A percentile compares a stretch with the other conserved stretches of the same genome.
phyloP scores from a whole-genome alignment of 2,888 invertebrate species.

The Eilema depressum region DNA sequence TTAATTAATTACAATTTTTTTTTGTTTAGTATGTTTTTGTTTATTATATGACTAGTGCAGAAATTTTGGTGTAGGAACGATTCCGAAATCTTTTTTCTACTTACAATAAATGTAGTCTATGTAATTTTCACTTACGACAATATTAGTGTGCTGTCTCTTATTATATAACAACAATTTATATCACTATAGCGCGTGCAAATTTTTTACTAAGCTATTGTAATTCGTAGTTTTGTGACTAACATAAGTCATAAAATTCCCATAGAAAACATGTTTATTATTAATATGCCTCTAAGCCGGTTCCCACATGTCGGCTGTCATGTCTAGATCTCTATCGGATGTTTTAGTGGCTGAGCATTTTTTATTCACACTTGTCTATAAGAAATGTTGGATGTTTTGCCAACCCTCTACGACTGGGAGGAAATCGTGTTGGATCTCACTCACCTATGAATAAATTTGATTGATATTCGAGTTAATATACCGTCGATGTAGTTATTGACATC shows the following conservation, averaged over 20 bases:
- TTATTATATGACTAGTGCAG: slow-evolving; percentile 44
- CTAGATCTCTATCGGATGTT: neutral
- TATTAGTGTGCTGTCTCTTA: neutral
- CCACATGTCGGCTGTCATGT: neutral
- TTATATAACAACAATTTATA: neutral
- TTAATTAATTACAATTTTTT: slow-evolving; percentile 20
- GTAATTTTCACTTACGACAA: neutral
- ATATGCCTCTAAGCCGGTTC: neutral
- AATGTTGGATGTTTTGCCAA: neutral
- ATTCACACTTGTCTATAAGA: neutral
- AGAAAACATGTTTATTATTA: neutral
- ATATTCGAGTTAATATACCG: slow-evolving; percentile 7
- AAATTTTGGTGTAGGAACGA: slow-evolving; percentile 11
- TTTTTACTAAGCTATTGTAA: neutral
- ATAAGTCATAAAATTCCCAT: neutral
- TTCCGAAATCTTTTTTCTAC: neutral
- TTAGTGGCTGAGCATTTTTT: neutral
- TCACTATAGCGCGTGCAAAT: slow-evolving; percentile 5
- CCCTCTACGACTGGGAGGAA: neutral
- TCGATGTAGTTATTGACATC: neutral
- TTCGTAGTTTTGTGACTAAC: slow-evolving; percentile 3
- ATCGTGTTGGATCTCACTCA: neutral
- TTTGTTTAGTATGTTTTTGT: too few species aligned
- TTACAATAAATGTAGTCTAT: neutral
- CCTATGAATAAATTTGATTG: slow-evolving; percentile 15